phyloP scores from a whole-genome alignment of 2,888 invertebrate genomes.

The Acanthosepion pharaonis region DNA sequence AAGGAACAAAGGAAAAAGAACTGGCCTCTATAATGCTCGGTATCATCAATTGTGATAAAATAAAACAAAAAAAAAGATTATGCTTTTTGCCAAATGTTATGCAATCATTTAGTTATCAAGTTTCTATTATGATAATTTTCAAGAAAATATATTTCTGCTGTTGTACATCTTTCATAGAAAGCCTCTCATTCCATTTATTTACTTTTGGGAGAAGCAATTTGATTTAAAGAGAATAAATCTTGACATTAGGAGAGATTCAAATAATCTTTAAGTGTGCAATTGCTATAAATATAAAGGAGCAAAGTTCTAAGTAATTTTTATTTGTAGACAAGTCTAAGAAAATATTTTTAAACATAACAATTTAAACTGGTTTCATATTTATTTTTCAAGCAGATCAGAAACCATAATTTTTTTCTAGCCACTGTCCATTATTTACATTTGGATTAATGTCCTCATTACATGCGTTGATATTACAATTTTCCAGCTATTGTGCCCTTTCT shows the following conservation, averaged over 20 bases:
- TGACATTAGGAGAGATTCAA: background rate
- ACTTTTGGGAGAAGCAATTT: background rate
- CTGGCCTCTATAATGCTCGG: no score
- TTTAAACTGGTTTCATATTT: background rate
- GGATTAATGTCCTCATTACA: no score
- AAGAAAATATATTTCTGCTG: background rate
- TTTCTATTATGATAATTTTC: no score
- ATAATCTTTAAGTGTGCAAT: background rate
- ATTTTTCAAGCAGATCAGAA: background rate
- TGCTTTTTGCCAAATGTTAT: no score
- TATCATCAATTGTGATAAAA: no score
- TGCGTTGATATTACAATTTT: no score
- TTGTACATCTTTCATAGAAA: background rate
- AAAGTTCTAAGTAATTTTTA: background rate
- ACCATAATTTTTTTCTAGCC: background rate
- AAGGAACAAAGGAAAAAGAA: no score
- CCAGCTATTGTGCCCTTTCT: no score
- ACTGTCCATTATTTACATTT: no score
- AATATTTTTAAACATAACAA: background rate
- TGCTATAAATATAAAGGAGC: background rate
- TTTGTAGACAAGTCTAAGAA: background rate
- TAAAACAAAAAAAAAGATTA: no score
- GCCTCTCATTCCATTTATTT: background rate
- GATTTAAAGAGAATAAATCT: background rate
- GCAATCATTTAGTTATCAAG: no score